These are phyloP conservation scores for Graphium colonna DNA, from an alignment of 2,888 invertebrate genomes.

Conservation along the genomic window DNA sequence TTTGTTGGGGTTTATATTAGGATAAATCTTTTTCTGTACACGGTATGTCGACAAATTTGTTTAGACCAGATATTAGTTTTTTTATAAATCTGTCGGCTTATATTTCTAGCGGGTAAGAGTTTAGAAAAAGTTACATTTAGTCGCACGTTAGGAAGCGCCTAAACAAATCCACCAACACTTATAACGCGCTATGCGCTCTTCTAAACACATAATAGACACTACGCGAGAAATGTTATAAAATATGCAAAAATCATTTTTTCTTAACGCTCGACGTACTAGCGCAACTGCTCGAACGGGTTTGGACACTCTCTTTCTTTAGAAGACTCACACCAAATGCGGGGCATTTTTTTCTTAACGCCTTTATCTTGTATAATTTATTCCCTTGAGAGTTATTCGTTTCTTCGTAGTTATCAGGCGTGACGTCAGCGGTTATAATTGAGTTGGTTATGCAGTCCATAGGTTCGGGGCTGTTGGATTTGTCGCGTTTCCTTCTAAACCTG, in stretches of 20 bases:
- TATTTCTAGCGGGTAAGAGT: conserved; percentile 42
- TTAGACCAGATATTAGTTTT: conserved; percentile 40
- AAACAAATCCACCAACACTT: conserved; percentile 47
- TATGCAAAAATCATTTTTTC: conserved; percentile 71
- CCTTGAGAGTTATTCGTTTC: conserved; percentile 73
- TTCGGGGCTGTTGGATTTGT: conserved; percentile 68
- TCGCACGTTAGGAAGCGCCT: conserved; percentile 38
- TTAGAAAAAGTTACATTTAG: conserved; percentile 57
- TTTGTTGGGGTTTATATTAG: conserved; percentile 42
- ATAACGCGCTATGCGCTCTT: conserved; percentile 51
- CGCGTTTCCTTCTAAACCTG: conserved; percentile 67
- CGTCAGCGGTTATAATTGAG: conserved; percentile 65
- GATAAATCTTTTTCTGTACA: conserved; percentile 26
- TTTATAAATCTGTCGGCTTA: conserved; percentile 4
- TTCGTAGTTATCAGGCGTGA: conserved; percentile 66
- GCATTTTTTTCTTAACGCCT: conserved; percentile 69
- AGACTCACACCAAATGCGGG: conserved; percentile 64
- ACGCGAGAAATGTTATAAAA: conserved; percentile 32
- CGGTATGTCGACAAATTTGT: conserved; percentile 48
- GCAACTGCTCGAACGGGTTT: conserved; percentile 70
- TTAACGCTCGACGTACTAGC: conserved; percentile 64
- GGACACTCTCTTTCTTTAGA: conserved; percentile 68
- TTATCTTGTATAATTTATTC: conserved; percentile 72
- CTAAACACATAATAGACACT: conserved; percentile 38
- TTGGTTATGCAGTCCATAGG: conserved; percentile 70